Evolutionary conservation across 2,113 vertebrate genomes (phyloP), one percentile per base, ranked within the genome.

Genomic region (Colistium nudipinnis): DNA sequence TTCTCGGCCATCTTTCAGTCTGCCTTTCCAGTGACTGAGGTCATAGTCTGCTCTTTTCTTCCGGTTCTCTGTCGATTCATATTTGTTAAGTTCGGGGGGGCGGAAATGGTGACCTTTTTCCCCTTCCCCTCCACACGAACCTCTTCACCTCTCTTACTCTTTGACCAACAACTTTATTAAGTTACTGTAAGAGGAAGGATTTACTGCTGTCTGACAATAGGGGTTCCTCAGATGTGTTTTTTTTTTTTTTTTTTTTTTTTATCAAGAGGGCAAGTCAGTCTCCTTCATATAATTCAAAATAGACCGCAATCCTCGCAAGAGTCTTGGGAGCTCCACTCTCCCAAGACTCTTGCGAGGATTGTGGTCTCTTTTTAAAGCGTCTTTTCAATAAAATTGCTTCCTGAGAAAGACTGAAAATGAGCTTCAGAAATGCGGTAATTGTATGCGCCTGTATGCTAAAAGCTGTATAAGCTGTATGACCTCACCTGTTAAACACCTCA

Each of bases 91-190:
- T 51, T 28, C 67, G 2, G 62, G n/a, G n/a, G n/a, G n/a, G n/a
- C n/a, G n/a, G 56, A 54, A 55, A 36, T 27, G 10, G 36, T 65
- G 74, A 81, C 77, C 74, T 81, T 81, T 78, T 17, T 39, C 44
- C 28, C 30, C 30, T 31, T 4, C 39, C 28, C 3, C 44, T 24
- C n/a, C 59, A 28, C 73, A 33, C 61, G 66, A 27, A 10, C 31
- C 36, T 20, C 10, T 20, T 10, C 56, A 53, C 48, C 38, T 62
- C 47, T n/a, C n/a, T n/a, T n/a, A n/a, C n/a, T n/a, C n/a, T 69
- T 73, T 56, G 20, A 8, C 4, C 24, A 9, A 2, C 7, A 5
- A 74, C 55, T 75, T 81, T 24, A 71, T 82, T 56, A 49, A 57
- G 33, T 83, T 69, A 64, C 6, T 53, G 35, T 24, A 53, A 54